Evolutionary conservation across 2,797 vertebrate species (phyloP), one percentile per base, ranked within the genome.

Genomic region (Micromesistius poutassou): DNA sequence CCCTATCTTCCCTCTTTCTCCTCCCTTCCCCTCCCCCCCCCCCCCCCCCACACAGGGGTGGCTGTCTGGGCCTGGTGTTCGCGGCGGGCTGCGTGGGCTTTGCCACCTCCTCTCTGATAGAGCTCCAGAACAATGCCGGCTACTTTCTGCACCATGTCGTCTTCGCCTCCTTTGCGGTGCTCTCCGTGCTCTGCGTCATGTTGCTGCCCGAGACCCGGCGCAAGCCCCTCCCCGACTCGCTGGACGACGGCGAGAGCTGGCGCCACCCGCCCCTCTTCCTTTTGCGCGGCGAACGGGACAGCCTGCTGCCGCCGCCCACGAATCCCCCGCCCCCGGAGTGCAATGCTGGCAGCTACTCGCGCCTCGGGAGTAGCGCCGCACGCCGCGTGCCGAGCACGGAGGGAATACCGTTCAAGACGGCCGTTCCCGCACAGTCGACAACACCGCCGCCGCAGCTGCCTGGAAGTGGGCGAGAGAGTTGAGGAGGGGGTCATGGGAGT

Each of bases 81-180:
- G 95, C 94, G 0, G 93, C 95, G 0, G 94, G 94, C 13, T 94
- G 94, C 1, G 87, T 96, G 70, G 96, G 96, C 86, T 95, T 90
- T 78, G 96, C 94, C 0, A 94, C 96, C 1, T 90, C 95, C 7
- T 97, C 96, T 14, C 87, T 98, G 77, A 94, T 95, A 79, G 94
- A 95, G 87, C 92, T 96, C 62, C 95, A 95, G 74, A 94, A 95
- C 80, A 95, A 92, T 74, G 81, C 83, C 0, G 95, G 96, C 66
- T 96, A 96, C 92, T 97, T 97, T 91, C 93, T 97, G 77, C 96
- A 96, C 87, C 96, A 97, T 0, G 90, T 96, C n/a, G 85, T 97
- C 77, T 96, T 97, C 0, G 88, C 96, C 36, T 95, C 96, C 70
- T 97, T 97, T 5, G 93, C 96, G 3, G 90, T 97, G 79, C 95